Conservation (phyloP, 2,888 invertebrate genomes). For the Chrysolina americana region DNA sequence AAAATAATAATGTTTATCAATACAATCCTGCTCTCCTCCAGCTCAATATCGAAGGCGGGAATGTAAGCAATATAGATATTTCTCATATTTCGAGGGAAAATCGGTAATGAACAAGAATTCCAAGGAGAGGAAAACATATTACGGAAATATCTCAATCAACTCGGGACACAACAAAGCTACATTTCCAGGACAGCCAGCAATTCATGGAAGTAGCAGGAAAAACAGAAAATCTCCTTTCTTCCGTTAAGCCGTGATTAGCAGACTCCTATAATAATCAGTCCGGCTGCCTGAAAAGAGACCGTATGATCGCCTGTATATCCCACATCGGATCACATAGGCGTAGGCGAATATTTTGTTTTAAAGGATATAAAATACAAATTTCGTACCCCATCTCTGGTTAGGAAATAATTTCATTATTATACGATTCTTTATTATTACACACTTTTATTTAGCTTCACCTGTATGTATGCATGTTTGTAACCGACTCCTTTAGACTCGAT, state of each 20-base stretch:
- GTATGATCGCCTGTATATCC: neutral
- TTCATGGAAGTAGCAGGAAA: neutral
- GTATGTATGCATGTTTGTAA: too few relatives aligned
- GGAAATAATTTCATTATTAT: too few relatives aligned
- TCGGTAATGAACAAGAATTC: neutral
- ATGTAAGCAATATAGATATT: neutral
- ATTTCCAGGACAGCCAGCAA: constrained; percentile 6
- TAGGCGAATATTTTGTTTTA: neutral
- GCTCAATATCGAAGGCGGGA: too few relatives aligned
- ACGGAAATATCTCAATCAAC: neutral
- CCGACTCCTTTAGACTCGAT: too few relatives aligned
- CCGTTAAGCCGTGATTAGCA: constrained; percentile 4
- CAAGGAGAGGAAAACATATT: neutral
- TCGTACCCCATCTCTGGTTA: too few relatives aligned
- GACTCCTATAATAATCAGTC: constrained; percentile 17
- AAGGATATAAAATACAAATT: neutral
- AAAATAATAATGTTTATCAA: too few relatives aligned
- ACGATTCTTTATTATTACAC: too few relatives aligned
- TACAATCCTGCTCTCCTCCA: too few relatives aligned
- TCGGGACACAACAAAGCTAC: neutral
- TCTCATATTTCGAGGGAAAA: neutral
- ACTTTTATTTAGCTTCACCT: too few relatives aligned
- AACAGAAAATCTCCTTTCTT: constrained; percentile 7
- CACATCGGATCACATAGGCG: neutral
- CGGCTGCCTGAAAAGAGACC: neutral